These are phyloP conservation scores for Anisognathus igniventris DNA, from an alignment of 2,797 vertebrate species.

Conservation along the genomic window DNA sequence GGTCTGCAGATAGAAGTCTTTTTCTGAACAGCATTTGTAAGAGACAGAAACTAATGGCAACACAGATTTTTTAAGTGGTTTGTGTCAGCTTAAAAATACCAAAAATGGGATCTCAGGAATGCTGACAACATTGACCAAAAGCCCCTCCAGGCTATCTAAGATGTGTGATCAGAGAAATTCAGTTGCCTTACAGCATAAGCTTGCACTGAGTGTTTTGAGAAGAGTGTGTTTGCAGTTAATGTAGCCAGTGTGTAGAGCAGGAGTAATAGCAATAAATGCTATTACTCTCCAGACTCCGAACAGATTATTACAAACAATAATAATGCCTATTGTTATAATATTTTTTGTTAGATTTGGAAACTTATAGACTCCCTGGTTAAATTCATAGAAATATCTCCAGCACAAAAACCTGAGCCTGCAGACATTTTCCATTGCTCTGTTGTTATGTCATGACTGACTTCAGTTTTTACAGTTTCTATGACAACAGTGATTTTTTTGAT, in stretches of 20 bases:
- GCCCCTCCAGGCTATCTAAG: neutral
- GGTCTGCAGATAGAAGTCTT: neutral
- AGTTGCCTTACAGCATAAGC: neutral
- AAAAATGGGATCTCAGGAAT: neutral
- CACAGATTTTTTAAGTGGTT: neutral
- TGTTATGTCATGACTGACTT: constrained; percentile 64
- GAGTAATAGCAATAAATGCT: neutral
- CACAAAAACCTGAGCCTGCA: constrained; percentile 32
- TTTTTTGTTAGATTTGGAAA: constrained; percentile 11
- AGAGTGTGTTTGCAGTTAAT: neutral
- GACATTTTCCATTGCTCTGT: constrained; percentile 64
- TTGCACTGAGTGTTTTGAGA: neutral
- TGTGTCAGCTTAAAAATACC: neutral
- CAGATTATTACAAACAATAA: neutral
- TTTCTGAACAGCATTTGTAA: neutral
- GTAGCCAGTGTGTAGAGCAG: neutral
- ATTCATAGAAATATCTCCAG: constrained; percentile 39
- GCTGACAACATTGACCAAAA: neutral
- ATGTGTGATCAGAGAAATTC: neutral
- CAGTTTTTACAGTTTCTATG: constrained; percentile 77
- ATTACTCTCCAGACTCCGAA: neutral
- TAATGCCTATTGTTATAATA: neutral
- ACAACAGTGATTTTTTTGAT: constrained; percentile 75
- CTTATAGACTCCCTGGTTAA: constrained; percentile 20
- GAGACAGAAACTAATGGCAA: neutral